A percentile compares a stretch with the other conserved stretches of the same genome.
Conservation (phyloP, 2,888 invertebrate species). For the Rotaria socialis region DNA sequence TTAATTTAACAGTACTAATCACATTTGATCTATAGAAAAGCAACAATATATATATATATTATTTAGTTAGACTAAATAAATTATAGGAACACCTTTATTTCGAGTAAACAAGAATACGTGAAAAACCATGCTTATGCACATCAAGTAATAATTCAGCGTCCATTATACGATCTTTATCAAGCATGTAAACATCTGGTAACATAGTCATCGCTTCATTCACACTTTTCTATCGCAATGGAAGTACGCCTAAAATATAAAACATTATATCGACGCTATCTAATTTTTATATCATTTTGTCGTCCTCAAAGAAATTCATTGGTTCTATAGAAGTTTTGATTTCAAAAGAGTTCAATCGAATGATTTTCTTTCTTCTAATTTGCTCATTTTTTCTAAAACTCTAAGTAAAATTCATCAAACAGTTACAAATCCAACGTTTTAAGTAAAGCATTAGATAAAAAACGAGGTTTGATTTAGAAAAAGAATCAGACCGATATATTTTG, state of each 20-base stretch:
- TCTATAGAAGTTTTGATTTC: too few relatives aligned
- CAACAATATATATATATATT: not conserved
- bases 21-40: not conserved
- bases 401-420: too few relatives aligned
- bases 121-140: slow-evolving; percentile 83
- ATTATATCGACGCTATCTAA: too few relatives aligned
- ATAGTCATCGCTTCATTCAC: slow-evolving; percentile 92
- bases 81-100: not conserved
- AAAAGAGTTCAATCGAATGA: too few relatives aligned
- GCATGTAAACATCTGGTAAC: slow-evolving; percentile 87
- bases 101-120: slow-evolving; percentile 82
- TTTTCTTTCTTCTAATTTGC: too few relatives aligned
- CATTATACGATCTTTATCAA: slow-evolving; percentile 78
- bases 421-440: too few relatives aligned
- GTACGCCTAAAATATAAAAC: slow-evolving; percentile 62
- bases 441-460: too few relatives aligned
- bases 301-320: too few relatives aligned
- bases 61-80: not conserved
- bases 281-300: too few relatives aligned
- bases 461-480: too few relatives aligned
- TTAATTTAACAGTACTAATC: slow-evolving; percentile 19
- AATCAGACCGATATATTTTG: too few relatives aligned
- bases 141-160: slow-evolving; percentile 95
- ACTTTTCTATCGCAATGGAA: slow-evolving; percentile 86
- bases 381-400: too few relatives aligned